A percentile compares a stretch with the other conserved stretches of the same genome.
phyloP scores from a whole-genome alignment of 1,140 invertebrate genomes.

The Drosophila sproati region DNA sequence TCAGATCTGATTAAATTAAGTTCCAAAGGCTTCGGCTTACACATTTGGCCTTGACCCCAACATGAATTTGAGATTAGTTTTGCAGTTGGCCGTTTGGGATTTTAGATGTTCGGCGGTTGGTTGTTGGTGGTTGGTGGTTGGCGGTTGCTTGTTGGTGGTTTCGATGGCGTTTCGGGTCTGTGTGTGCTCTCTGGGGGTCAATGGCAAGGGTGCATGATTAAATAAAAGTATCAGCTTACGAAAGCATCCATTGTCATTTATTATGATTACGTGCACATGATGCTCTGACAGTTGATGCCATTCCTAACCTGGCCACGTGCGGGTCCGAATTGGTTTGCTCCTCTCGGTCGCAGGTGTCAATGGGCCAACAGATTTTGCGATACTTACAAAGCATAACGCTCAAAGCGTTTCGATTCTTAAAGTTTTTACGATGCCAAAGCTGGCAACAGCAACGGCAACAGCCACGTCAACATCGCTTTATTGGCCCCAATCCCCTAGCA shows the following conservation, averaged over 20 bases:
- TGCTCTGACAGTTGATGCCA: constrained; percentile 42
- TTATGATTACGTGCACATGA: constrained; percentile 52
- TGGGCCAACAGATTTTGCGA: constrained; percentile 36
- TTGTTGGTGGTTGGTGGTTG: not conserved
- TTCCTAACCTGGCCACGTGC: not conserved
- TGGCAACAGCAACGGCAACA: constrained; percentile 8
- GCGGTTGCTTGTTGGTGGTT: too few relatives aligned
- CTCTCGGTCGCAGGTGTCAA: constrained; percentile 31
- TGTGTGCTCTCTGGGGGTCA: constrained; percentile 19
- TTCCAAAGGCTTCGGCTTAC: constrained; percentile 4
- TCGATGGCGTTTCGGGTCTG: not conserved
- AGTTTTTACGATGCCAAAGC: constrained; percentile 41
- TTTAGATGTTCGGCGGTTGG: too few relatives aligned
- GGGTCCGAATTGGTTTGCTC: not conserved
- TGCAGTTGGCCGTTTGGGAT: not conserved
- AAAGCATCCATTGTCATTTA: constrained; percentile 48
- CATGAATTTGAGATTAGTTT: constrained; percentile 12
- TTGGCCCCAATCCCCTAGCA: not conserved
- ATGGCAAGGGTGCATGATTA: constrained; percentile 41
- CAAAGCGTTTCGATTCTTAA: constrained; percentile 42
- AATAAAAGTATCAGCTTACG: constrained; percentile 54
- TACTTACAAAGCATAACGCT: constrained; percentile 11
- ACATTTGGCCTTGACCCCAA: constrained; percentile 26
- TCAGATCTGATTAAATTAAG: not conserved
- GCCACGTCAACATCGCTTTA: constrained; percentile 15